Conservation (phyloP, 2,888 invertebrate genomes). For the Drosophila glabriapex region DNA sequence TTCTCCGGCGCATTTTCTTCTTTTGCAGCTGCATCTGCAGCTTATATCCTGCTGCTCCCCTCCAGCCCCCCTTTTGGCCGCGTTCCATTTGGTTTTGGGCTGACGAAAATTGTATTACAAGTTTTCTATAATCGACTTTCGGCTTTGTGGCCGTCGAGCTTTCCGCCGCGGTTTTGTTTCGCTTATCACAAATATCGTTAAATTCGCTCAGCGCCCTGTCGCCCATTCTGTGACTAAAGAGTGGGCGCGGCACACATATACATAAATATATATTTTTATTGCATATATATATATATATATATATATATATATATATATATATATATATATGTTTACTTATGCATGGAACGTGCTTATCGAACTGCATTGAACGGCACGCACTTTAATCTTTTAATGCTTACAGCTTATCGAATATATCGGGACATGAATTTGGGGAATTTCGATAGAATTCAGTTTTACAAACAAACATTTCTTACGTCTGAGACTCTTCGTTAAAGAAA, state of each 20-base stretch:
- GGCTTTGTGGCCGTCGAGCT: constrained; percentile 56
- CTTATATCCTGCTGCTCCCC: background rate
- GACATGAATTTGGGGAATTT: background rate
- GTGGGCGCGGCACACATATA: constrained; percentile 14
- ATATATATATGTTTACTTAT: background rate
- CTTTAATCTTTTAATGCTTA: background rate
- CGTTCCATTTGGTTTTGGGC: constrained; percentile 66
- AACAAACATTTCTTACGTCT: background rate
- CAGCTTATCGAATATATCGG: background rate
- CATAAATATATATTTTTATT: background rate
- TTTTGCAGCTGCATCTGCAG: constrained; percentile 30
- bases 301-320: background rate
- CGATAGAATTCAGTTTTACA: background rate
- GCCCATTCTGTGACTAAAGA: background rate
- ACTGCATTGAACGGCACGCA: background rate
- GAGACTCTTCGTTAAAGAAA: background rate
- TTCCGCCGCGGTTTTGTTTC: constrained; percentile 40
- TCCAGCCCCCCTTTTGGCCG: constrained; percentile 14
- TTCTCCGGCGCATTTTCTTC: constrained; percentile 38
- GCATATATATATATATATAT: background rate
- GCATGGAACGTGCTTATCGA: constrained; percentile 30
- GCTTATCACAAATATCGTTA: constrained; percentile 67
- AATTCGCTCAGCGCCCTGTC: constrained; percentile 42
- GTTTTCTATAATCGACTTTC: constrained; percentile 78
- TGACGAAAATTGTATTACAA: constrained; percentile 78